Evolutionary conservation across 1,140 invertebrate genomes (phyloP).

Genomic region (Drosophila virilis): DNA sequence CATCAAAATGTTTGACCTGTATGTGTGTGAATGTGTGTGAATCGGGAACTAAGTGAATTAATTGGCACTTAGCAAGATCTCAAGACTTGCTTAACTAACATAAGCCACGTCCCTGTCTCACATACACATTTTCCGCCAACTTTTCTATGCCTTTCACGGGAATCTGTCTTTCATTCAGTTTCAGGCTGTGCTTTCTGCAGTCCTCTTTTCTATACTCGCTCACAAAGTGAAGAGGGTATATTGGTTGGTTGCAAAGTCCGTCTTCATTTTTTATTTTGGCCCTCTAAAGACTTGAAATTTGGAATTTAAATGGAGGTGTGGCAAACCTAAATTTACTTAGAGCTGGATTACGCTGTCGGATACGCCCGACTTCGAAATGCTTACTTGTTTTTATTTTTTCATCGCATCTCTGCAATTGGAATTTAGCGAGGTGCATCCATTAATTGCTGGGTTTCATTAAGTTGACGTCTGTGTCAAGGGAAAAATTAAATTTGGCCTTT

Average conservation of each 20-base stretch:
- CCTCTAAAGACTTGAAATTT: too few species aligned
- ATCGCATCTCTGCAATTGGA: constrained; percentile 32
- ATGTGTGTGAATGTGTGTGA: too few species aligned
- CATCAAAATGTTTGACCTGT: neutral
- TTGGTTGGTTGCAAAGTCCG: too few species aligned
- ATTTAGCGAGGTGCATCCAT: constrained; percentile 53
- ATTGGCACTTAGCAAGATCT: too few species aligned
- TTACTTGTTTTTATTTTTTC: constrained; percentile 8
- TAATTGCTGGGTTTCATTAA: constrained; percentile 54
- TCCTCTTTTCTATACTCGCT: too few species aligned
- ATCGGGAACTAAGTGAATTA: too few species aligned
- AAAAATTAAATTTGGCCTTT: constrained; percentile 41
- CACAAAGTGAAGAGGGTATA: too few species aligned
- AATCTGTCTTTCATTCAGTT: neutral
- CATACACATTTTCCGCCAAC: neutral
- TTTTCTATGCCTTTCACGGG: neutral
- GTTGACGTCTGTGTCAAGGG: constrained; percentile 17
- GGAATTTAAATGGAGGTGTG: too few species aligned
- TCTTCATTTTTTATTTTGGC: too few species aligned
- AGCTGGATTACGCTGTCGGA: too few species aligned
- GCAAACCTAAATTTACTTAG: too few species aligned
- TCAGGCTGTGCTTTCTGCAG: constrained; percentile 38
- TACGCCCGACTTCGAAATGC: too few species aligned
- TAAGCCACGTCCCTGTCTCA: neutral
- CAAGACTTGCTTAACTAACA: neutral